A percentile compares a stretch with the other conserved stretches of the same genome.
Conservation (phyloP, 30 jellyfish, hydroid and myxozoan species). For the Aurelia sp. region DNA sequence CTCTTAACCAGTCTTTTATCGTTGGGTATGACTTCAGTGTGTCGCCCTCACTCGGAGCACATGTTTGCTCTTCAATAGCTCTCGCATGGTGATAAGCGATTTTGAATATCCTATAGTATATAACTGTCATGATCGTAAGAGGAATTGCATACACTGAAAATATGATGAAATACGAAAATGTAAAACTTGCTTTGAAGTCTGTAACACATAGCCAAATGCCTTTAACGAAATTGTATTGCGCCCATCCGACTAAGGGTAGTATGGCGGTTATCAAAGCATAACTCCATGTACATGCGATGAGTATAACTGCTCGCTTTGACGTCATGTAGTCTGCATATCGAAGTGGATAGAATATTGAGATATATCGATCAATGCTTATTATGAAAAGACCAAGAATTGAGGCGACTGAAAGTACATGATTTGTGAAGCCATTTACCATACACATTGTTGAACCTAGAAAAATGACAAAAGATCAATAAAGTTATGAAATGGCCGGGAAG, state of each 20-base stretch:
- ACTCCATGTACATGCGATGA: conserved; percentile 53
- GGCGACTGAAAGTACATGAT: conserved; percentile 63
- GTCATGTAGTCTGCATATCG: conserved; percentile 58
- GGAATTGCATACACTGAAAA: conserved; percentile 55
- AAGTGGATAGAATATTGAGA: conserved; percentile 61
- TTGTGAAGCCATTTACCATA: conserved; percentile 65
- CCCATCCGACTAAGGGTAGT: conserved; percentile 66
- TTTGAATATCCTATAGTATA: conserved; percentile 53
- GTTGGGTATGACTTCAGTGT: neutral
- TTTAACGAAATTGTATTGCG: conserved; percentile 24
- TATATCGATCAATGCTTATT: conserved; percentile 70
- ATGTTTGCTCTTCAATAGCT: conserved; percentile 41
- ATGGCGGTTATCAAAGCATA: conserved; percentile 50
- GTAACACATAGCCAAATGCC: conserved; percentile 75
- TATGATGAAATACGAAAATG: conserved; percentile 61
- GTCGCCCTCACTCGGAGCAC: neutral
- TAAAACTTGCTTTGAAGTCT: conserved; percentile 45
- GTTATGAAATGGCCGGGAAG: neutral
- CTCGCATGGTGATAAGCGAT: conserved; percentile 56
- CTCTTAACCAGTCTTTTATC: conserved; percentile 32
- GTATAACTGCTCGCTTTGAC: conserved; percentile 38
- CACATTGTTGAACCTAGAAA: conserved; percentile 50
- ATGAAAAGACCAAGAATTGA: conserved; percentile 54
- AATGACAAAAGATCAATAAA: neutral
- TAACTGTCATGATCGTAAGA: conserved; percentile 43